Evolutionary conservation across 2,113 vertebrate species (phyloP).

Genomic region (Dinomys branickii): DNA sequence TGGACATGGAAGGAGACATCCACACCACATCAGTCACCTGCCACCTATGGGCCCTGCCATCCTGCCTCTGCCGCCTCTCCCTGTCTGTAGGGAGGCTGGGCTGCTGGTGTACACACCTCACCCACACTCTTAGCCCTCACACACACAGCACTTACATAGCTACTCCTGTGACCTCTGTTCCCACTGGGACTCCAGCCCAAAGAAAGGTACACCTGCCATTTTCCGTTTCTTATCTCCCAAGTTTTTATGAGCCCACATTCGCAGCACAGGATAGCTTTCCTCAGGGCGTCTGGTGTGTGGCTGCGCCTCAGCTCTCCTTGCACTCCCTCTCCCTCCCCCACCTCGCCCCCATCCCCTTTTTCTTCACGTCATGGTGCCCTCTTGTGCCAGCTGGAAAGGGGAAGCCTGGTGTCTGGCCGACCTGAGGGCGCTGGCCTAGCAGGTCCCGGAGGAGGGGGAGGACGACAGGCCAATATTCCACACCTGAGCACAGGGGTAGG

Average conservation of each 20-base stretch:
- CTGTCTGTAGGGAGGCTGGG: background rate
- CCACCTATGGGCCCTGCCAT: background rate
- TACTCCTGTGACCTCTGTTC: background rate
- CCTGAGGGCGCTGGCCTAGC: background rate
- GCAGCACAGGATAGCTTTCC: background rate
- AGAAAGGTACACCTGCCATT: background rate
- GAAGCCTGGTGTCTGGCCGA: background rate
- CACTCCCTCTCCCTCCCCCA: background rate
- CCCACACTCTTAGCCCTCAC: background rate
- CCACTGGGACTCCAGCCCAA: background rate
- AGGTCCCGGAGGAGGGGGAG: background rate
- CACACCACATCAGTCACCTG: background rate
- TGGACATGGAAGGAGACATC: background rate
- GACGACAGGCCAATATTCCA: background rate
- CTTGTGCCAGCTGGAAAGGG: background rate
- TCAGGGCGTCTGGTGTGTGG: background rate
- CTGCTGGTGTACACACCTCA: background rate
- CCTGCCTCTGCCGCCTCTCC: background rate
- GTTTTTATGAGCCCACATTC: background rate
- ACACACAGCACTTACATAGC: too few species aligned
- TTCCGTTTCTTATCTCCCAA: background rate
- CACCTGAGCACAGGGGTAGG: background rate
- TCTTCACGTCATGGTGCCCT: background rate
- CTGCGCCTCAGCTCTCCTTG: background rate
- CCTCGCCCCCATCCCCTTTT: background rate